Evolutionary conservation across 2,113 vertebrate species (phyloP), one percentile per base, ranked within the genome.

Genomic region (Dolichotis patagonum): DNA sequence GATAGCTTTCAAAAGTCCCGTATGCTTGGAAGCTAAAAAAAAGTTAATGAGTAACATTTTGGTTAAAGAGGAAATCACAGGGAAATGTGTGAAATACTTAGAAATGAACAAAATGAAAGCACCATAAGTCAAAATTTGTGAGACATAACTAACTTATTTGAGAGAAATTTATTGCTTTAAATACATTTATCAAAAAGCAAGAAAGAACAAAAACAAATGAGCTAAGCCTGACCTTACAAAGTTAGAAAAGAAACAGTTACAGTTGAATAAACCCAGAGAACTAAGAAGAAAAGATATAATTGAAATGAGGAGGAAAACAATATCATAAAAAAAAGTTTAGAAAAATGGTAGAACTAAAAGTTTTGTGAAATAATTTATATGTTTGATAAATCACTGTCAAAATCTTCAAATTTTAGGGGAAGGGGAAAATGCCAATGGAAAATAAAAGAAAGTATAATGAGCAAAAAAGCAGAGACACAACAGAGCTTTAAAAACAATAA

Each of bases 181-280:
- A 93, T 63, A 85, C 88, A 96, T 96, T 90, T 96, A 93, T 97
- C 90, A 92, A 60, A 96, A 90, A 94, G 84, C 69, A 63, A 96
- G 94, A 97, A 96, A 88, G 94, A 97, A 94, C 16, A 92, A 97
- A 96, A 97, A 97, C 84, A 97, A 97, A 97, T 97, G 97, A 97
- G 87, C 96, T 97, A 97, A 97, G 63, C 60, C 93, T 91, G 38
- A 89, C 63, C 65, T 95, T 56, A 63, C 75, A 46, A 82, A 87
- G 58, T 62, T 46, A 95, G 89, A 52, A 91, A 95, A 94, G 94
- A 19, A 71, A 32, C 38, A 73, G 60, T 12, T 84, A 54, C 46
- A 63, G 78, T 30, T 62, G 62, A 69, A 2, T 22, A 89, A 94
- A 91, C 2, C 3, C 11, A 43, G 73, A 81, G 77, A 87, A 85